Evolutionary conservation across 2,113 vertebrate genomes (phyloP).

Genomic region (Pterocles orientalis): DNA sequence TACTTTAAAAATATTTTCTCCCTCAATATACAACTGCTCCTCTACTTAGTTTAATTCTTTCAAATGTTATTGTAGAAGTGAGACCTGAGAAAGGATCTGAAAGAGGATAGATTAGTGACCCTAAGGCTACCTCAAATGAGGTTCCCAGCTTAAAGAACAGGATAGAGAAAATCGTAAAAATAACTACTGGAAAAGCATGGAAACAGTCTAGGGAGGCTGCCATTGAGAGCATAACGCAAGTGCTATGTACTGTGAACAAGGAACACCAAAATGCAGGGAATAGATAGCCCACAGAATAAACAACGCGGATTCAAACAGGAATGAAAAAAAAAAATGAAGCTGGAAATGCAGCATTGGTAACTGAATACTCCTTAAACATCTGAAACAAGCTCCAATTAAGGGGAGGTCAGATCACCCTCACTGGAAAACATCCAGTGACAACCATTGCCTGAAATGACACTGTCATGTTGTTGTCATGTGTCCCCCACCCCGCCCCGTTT

Average conservation of each 20-base stretch:
- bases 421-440: neutral
- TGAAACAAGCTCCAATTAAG: neutral
- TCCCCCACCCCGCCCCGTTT: neutral
- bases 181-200: neutral
- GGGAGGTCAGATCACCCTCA: neutral
- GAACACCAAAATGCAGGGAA: neutral
- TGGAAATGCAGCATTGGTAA: neutral
- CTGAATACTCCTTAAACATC: neutral
- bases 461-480: too few species aligned
- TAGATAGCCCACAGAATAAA: neutral
- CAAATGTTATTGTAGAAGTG: slow-evolving; percentile 36
- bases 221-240: neutral
- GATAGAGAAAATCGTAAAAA: neutral
- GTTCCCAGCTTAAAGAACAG: neutral
- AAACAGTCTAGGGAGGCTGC: neutral
- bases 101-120: slow-evolving; percentile 20
- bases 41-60: slow-evolving; percentile 53
- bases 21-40: slow-evolving; percentile 50
- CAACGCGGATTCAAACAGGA: neutral
- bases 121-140: neutral
- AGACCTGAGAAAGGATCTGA: slow-evolving; percentile 36
- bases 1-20: slow-evolving; percentile 66
- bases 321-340: neutral
- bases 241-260: neutral
- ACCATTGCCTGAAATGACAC: neutral